Evolutionary conservation across 2,113 vertebrate species (phyloP).

Genomic region (Toxotes jaculatrix): DNA sequence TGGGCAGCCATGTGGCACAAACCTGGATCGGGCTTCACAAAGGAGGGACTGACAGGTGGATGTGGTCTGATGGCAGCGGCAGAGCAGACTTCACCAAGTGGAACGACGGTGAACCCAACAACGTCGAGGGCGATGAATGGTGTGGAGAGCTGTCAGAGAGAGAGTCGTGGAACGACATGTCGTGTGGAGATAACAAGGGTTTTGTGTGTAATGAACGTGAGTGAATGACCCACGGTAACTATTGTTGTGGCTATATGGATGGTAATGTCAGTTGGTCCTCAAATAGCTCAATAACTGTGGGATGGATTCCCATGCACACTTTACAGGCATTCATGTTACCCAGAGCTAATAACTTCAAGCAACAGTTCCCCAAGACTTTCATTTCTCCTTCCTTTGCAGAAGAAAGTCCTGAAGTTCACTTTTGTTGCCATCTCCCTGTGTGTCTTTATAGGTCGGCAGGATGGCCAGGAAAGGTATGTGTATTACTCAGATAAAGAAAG

Average conservation of each 20-base stretch:
- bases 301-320: no score
- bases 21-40: slow-evolving; percentile 46
- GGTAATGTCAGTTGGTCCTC: no score
- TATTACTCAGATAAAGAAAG: rapidly evolving
- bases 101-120: rapidly evolving
- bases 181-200: rapidly evolving
- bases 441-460: background rate
- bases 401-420: background rate
- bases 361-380: no score
- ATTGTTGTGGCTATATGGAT: no score
- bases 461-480: background rate
- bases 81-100: background rate
- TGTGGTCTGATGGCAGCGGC: slow-evolving; percentile 46
- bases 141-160: background rate
- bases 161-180: rapidly evolving
- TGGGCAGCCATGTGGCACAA: background rate
- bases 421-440: background rate
- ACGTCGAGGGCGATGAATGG: rapidly evolving
- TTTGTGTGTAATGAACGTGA: slow-evolving; percentile 44
- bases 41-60: background rate
- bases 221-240: background rate
- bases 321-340: no score
- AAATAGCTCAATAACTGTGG: no score
- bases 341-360: no score
- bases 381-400: background rate